phyloP scores from a whole-genome alignment of 2,797 vertebrate genomes.

The Astyanax mexicanus region DNA sequence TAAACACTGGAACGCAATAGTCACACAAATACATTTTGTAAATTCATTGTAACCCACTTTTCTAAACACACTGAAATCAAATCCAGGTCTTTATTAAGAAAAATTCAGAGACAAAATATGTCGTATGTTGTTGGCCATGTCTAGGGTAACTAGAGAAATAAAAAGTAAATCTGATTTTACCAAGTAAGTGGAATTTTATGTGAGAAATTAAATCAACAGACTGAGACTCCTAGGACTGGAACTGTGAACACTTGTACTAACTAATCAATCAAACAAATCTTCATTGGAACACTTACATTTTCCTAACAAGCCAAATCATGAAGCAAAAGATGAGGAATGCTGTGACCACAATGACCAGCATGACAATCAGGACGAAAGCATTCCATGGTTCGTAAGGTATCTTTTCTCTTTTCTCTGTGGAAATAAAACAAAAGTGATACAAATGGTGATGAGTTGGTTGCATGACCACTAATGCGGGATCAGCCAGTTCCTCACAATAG shows the following conservation, averaged over 20 bases:
- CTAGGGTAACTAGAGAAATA: no score
- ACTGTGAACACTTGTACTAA: not conserved
- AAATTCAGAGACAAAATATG: no score
- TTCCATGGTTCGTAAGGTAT: not conserved
- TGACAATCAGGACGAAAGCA: not conserved
- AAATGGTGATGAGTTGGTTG: not conserved
- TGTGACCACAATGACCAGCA: constrained; percentile 23
- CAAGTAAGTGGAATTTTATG: no score
- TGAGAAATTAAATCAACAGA: no score
- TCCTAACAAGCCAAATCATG: constrained; percentile 39
- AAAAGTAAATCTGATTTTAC: no score
- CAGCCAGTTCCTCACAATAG: not conserved
- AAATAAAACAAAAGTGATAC: constrained; percentile 1
- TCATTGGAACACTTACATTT: constrained; percentile 44
- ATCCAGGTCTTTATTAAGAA: no score
- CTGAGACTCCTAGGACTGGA: not conserved
- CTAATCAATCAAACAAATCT: not conserved
- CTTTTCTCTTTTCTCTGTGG: not conserved
- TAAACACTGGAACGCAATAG: no score
- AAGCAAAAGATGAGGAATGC: constrained; percentile 29
- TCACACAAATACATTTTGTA: no score
- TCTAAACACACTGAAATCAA: no score
- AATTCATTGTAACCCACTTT: no score
- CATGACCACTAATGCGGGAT: not conserved
- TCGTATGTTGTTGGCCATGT: no score